phyloP scores from a whole-genome alignment of 2,797 vertebrate species.

The Semotilus atromaculatus region DNA sequence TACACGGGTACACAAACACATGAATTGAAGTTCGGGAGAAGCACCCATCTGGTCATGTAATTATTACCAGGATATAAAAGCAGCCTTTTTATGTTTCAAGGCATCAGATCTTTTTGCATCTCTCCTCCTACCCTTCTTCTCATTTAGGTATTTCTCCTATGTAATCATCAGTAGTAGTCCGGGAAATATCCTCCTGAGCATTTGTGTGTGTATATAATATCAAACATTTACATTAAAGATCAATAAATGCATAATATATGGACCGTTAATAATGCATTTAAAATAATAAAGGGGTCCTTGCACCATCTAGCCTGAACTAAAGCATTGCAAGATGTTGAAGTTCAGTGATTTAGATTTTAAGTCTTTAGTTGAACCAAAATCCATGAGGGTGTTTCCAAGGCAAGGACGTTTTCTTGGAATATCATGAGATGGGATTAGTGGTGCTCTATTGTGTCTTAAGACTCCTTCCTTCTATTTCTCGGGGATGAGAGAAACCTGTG shows the following conservation, averaged over 20 bases:
- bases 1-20: not conserved
- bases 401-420: slow-evolving; percentile 15
- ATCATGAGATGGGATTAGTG: slow-evolving; percentile 8
- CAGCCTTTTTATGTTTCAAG: not conserved
- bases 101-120: not conserved
- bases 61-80: not conserved
- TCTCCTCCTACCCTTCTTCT: too few species aligned
- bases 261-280: not conserved
- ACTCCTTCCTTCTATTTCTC: slow-evolving; percentile 1
- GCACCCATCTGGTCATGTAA: not conserved
- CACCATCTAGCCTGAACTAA: not conserved
- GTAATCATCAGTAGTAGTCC: too few species aligned
- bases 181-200: not conserved
- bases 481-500: slow-evolving; percentile 42
- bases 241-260: not conserved
- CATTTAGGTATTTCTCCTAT: too few species aligned
- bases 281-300: not conserved
- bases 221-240: not conserved
- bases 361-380: not conserved
- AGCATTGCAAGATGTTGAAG: not conserved
- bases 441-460: slow-evolving; percentile 19
- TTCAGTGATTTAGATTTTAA: slow-evolving; percentile 16
- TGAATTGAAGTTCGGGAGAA: not conserved
- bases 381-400: not conserved
- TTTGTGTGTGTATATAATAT: not conserved